Conservation (phyloP, 2,113 vertebrate genomes). For the Xyrauchen texanus region DNA sequence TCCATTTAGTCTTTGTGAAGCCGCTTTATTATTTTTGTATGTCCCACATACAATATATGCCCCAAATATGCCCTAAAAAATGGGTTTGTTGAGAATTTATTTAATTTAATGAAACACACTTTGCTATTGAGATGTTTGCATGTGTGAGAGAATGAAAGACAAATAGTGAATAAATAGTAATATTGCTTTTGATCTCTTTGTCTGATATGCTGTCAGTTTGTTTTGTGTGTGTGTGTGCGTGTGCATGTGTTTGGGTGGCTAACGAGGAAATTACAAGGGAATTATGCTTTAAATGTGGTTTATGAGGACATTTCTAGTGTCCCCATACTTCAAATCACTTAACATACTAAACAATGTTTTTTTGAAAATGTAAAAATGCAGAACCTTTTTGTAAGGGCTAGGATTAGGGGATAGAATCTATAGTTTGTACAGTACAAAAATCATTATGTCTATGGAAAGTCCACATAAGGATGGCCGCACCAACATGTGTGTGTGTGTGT, state of each 20-base stretch:
- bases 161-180: not conserved
- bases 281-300: too few species aligned
- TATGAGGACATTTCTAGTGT: too few species aligned
- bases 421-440: too few species aligned
- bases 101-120: not conserved
- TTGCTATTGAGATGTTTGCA: conserved; percentile 1
- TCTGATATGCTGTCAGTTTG: conserved; percentile 1
- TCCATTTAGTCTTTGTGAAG: not conserved
- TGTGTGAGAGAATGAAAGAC: conserved; percentile 6
- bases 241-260: not conserved
- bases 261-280: too few species aligned
- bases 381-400: too few species aligned
- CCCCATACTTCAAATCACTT: too few species aligned
- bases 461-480: too few species aligned
- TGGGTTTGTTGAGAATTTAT: not conserved
- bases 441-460: not conserved
- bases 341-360: too few species aligned
- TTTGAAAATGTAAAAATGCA: too few species aligned
- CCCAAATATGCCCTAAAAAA: too few species aligned
- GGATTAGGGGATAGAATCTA: too few species aligned
- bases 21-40: not conserved
- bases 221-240: conserved; percentile 6
- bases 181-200: conserved; percentile 17
- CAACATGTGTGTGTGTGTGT: conserved; percentile 5
- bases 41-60: not conserved